Percentiles rank a stretch among this genome's conserved stretches.
Conservation (phyloP, 2,888 invertebrate genomes). For the Stratiomys singularior region DNA sequence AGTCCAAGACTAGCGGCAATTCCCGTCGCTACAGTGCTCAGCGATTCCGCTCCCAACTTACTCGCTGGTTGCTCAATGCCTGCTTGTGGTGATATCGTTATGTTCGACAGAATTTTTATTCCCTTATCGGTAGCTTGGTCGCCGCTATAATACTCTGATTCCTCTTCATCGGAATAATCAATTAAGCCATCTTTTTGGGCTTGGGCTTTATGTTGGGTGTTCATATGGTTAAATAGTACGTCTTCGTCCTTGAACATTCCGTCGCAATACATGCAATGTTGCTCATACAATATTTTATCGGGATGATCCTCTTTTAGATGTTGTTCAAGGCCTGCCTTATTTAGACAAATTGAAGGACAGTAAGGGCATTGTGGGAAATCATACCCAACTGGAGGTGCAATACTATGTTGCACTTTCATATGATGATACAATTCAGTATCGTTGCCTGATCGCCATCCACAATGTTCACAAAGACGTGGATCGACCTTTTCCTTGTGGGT, state of each 20-base stretch:
- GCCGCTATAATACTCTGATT: slow-evolving; percentile 54
- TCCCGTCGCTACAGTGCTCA: slow-evolving; percentile 69
- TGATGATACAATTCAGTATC: slow-evolving; percentile 82
- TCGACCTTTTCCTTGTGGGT: slow-evolving; percentile 83
- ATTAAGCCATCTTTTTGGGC: slow-evolving; percentile 75
- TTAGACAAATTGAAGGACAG: slow-evolving; percentile 81
- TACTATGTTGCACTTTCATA: slow-evolving; percentile 81
- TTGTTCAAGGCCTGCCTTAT: slow-evolving; percentile 74
- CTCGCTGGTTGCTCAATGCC: slow-evolving; percentile 53
- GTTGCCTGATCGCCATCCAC: slow-evolving; percentile 80
- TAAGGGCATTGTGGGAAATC: slow-evolving; percentile 82
- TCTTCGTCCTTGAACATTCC: slow-evolving; percentile 76
- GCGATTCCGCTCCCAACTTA: slow-evolving; percentile 69
- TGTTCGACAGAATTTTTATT: slow-evolving; percentile 68
- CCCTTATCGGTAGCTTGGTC: slow-evolving; percentile 62
- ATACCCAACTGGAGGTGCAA: slow-evolving; percentile 76
- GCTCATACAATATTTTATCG: slow-evolving; percentile 63
- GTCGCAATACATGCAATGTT: slow-evolving; percentile 79
- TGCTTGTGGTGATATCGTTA: slow-evolving; percentile 57
- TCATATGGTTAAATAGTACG: slow-evolving; percentile 78
- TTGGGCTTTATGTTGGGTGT: slow-evolving; percentile 72
- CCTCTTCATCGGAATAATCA: slow-evolving; percentile 68
- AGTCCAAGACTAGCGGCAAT: slow-evolving; percentile 70
- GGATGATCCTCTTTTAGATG: slow-evolving; percentile 72
- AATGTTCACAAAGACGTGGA: slow-evolving; percentile 82